phyloP scores from a whole-genome alignment of 1,140 invertebrate genomes.

The Lineus longissimus region DNA sequence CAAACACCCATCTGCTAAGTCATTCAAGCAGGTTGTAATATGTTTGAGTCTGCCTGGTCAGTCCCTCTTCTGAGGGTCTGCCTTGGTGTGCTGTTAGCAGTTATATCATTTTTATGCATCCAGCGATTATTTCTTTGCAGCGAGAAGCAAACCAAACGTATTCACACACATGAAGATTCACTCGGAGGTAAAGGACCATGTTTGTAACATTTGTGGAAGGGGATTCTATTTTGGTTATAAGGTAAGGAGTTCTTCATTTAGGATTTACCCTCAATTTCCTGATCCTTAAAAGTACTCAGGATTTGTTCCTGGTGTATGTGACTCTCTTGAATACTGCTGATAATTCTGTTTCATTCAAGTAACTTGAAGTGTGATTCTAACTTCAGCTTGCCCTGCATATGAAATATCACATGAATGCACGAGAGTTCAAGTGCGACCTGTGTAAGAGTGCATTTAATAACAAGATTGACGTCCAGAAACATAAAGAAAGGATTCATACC shows the following conservation, averaged over 20 bases:
- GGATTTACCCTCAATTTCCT: neutral
- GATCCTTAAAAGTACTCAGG: neutral
- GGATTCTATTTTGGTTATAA: constrained; percentile 4
- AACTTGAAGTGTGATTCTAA: too few relatives aligned
- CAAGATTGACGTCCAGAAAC: neutral
- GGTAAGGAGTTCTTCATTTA: neutral
- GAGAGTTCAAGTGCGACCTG: neutral
- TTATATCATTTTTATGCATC: neutral
- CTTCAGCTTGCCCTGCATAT: constrained; percentile 5
- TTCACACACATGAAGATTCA: constrained; percentile 14
- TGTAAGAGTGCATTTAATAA: neutral
- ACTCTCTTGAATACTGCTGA: too few relatives aligned
- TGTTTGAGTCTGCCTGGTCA: neutral
- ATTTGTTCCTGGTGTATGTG: too few relatives aligned
- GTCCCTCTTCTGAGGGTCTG: neutral
- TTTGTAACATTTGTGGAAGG: constrained; percentile 3
- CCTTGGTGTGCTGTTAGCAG: neutral
- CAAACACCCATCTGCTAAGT: neutral
- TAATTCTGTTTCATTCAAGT: too few relatives aligned
- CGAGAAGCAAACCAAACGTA: constrained; percentile 1
- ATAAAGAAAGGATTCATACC: constrained; percentile 4
- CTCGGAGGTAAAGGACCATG: constrained; percentile 1
- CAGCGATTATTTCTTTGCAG: neutral
- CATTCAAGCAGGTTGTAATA: neutral
- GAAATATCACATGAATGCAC: constrained; percentile 1